Evolutionary conservation across 2,888 invertebrate genomes (phyloP).

Genomic region (Chironomus tentans): DNA sequence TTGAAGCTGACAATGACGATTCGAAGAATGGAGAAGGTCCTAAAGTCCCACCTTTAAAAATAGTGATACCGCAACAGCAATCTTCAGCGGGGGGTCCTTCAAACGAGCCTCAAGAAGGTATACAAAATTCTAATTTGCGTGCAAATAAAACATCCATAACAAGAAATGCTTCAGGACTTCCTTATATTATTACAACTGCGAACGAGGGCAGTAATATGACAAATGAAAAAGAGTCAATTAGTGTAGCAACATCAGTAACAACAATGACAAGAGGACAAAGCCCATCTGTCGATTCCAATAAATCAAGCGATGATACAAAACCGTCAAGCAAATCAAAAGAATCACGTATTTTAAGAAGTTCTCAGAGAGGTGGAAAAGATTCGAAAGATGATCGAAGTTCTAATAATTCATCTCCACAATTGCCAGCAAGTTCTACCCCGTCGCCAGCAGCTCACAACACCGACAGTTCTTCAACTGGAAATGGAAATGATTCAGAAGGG

Average conservation of each 20-base stretch:
- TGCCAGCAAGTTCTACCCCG: slow-evolving; percentile 42
- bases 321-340: slow-evolving; percentile 15
- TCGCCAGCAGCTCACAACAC: slow-evolving; percentile 37
- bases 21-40: slow-evolving; percentile 46
- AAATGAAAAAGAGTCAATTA: neutral
- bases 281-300: slow-evolving; percentile 36
- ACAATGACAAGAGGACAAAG: slow-evolving; percentile 36
- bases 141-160: slow-evolving; percentile 54
- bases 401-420: slow-evolving; percentile 54
- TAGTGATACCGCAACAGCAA: slow-evolving; percentile 70
- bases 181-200: slow-evolving; percentile 44
- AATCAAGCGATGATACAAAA: slow-evolving; percentile 36
- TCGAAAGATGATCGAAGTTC: slow-evolving; percentile 42
- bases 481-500: slow-evolving; percentile 39
- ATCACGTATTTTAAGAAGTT: slow-evolving; percentile 55
- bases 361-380: slow-evolving; percentile 47
- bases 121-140: slow-evolving; percentile 41
- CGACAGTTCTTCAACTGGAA: slow-evolving; percentile 33
- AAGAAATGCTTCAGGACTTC: slow-evolving; percentile 48
- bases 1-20: slow-evolving; percentile 46
- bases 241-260: slow-evolving; percentile 29
- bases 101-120: neutral
- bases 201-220: neutral
- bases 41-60: slow-evolving; percentile 91
- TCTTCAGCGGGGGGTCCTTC: neutral